Conservation (phyloP, 2,888 invertebrate genomes). For the Hanleya hanleyi region DNA sequence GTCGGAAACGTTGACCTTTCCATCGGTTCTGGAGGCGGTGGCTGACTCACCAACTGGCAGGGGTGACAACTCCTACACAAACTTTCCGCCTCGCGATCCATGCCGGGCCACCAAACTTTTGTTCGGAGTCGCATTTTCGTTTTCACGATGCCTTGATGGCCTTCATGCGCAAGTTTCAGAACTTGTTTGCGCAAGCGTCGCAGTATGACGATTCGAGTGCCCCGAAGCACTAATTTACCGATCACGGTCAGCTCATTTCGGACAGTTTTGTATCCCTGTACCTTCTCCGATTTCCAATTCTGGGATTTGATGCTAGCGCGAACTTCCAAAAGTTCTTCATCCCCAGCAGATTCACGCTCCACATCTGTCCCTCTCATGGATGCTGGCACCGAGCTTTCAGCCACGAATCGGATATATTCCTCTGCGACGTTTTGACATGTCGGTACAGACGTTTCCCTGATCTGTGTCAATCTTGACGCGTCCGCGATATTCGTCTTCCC, state of each 20-base stretch:
- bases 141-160: constrained; percentile 35
- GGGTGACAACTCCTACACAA: constrained; percentile 4
- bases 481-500: too few species aligned
- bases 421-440: background rate
- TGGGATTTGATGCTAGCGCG: background rate
- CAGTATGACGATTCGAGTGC: constrained; percentile 39
- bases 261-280: constrained; percentile 29
- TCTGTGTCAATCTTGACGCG: too few species aligned
- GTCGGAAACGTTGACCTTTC: constrained; percentile 16
- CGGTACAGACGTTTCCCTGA: too few species aligned
- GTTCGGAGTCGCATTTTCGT: constrained; percentile 19
- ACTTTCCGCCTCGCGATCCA: constrained; percentile 19
- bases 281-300: background rate
- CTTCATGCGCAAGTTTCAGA: constrained; percentile 29
- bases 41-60: constrained; percentile 9
- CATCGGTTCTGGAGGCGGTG: constrained; percentile 23
- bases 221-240: constrained; percentile 37
- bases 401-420: background rate
- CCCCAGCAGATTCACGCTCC: background rate
- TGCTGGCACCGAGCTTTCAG: background rate
- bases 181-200: constrained; percentile 18
- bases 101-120: constrained; percentile 41
- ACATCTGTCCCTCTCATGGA: background rate
- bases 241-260: constrained; percentile 30
- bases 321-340: background rate